A percentile compares a stretch with the other conserved stretches of the same genome.
These are phyloP conservation scores for Drosophila percnosoma DNA, from an alignment of 2,888 invertebrate genomes.

Conservation along the genomic window DNA sequence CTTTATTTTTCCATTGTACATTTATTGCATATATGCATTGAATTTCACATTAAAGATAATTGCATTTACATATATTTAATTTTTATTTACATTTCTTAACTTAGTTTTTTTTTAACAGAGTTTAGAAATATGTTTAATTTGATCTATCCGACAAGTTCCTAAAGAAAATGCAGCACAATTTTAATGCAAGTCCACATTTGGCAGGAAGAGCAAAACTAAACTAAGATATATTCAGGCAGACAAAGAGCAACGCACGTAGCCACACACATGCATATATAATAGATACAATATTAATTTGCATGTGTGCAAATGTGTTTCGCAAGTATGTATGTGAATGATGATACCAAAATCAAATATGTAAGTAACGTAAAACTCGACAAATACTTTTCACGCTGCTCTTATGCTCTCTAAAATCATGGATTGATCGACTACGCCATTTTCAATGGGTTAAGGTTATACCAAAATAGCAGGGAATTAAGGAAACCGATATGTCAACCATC, in stretches of 20 bases:
- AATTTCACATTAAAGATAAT: not conserved
- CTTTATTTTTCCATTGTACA: not conserved
- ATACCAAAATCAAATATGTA: constrained; percentile 37
- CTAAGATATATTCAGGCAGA: constrained; percentile 20
- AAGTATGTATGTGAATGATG: constrained; percentile 39
- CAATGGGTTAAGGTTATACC: too few species aligned
- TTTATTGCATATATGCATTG: not conserved
- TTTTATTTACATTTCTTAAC: not conserved
- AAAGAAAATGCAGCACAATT: constrained; percentile 11
- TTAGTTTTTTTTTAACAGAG: not conserved
- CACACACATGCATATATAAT: constrained; percentile 3
- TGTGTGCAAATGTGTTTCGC: constrained; percentile 25
- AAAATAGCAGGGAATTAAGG: constrained; percentile 31
- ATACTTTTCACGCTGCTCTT: not conserved
- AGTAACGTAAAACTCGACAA: constrained; percentile 26
- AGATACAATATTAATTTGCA: constrained; percentile 34
- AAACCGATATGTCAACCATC: constrained; percentile 61
- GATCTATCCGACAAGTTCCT: not conserved
- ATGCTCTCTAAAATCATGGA: too few species aligned
- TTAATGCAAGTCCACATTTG: constrained; percentile 18
- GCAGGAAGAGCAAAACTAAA: constrained; percentile 20
- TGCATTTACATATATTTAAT: not conserved
- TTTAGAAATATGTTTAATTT: not conserved
- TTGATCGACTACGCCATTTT: too few species aligned
- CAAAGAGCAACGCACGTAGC: constrained; percentile 10